Evolutionary conservation across 2,888 invertebrate species (phyloP), one percentile per base, ranked within the genome.

Genomic region (Carpatolechia fugitivella): DNA sequence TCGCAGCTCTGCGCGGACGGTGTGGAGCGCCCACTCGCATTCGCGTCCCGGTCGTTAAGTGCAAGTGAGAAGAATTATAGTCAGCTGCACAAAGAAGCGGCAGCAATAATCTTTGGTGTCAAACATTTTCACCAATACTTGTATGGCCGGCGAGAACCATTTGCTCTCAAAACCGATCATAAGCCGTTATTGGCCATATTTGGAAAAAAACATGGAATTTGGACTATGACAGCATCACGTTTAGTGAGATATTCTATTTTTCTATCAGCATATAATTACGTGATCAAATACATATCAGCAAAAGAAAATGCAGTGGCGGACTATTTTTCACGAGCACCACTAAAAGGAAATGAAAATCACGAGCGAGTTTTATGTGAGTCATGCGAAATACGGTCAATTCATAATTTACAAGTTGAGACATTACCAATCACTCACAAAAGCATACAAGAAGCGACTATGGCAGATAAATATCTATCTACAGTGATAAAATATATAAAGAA

Each of bases 41-140:
- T 44, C 36, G 61, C 56, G 3, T 64, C 64, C 0, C 14, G 64
- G 4, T 60, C 61, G 1, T 30, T 65, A 14, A 46, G 57, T 7
- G 48, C 44, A 0, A 58, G 57, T 38, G 62, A 64, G 33, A 36
- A 41, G 16, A 60, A 62, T 48, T 64, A 64, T 49, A 62, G 62
- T 16, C 62, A 64, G 24, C 53, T 64, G 4, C 60, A 61, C 11
- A 60, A 62, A 35, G 64, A 64, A 46, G 64, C 62, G 2, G 13
- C 40, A 8, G 40, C 40, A 2, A 40, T 40, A 10, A 40, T 40
- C 13, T 40, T 40, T 11, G 46, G 24, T 24, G 29, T 57, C 3
- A 35, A 31, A 16, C 20, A 20, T 6, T 56, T 56, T 48, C 56
- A 56, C 30, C 56, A 48, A 40, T 56, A 56, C 16, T 14, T 54